Conservation (phyloP, 2,113 vertebrate genomes). For the Macrotus californicus region DNA sequence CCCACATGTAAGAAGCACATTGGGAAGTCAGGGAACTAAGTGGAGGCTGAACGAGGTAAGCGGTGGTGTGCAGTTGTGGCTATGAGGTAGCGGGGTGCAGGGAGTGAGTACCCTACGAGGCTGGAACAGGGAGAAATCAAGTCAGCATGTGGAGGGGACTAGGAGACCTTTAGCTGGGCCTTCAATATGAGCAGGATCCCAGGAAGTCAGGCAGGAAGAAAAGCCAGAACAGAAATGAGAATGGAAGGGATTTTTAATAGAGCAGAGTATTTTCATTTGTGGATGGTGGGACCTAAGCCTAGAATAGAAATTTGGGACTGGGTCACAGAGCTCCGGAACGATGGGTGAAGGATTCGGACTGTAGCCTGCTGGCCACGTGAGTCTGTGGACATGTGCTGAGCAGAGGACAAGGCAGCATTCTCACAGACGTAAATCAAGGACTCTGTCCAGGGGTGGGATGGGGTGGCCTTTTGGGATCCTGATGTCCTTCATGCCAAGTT, state of each 20-base stretch:
- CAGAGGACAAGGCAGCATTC: not conserved
- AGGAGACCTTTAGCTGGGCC: not conserved
- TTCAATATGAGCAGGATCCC: not conserved
- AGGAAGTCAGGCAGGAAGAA: conserved; percentile 1
- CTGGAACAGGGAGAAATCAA: not conserved
- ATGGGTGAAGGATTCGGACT: not conserved
- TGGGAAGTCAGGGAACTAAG: not conserved
- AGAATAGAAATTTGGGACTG: not conserved
- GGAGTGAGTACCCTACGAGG: not conserved
- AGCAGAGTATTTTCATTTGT: not conserved
- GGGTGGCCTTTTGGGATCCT: not conserved
- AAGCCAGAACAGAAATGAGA: conserved; percentile 5
- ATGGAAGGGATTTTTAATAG: not conserved
- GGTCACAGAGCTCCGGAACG: not conserved
- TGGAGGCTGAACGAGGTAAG: not conserved
- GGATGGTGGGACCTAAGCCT: not conserved
- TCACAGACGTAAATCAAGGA: not conserved
- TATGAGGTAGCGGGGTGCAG: not conserved
- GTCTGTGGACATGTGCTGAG: not conserved
- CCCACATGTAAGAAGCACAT: not conserved
- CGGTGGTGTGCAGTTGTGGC: not conserved
- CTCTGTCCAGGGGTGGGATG: not conserved
- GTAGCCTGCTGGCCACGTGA: not conserved
- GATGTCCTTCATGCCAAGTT: not conserved
- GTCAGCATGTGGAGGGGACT: not conserved